These are phyloP conservation scores for Neotoxoptera formosana DNA, from an alignment of 1,140 invertebrate species.

Conservation along the genomic window DNA sequence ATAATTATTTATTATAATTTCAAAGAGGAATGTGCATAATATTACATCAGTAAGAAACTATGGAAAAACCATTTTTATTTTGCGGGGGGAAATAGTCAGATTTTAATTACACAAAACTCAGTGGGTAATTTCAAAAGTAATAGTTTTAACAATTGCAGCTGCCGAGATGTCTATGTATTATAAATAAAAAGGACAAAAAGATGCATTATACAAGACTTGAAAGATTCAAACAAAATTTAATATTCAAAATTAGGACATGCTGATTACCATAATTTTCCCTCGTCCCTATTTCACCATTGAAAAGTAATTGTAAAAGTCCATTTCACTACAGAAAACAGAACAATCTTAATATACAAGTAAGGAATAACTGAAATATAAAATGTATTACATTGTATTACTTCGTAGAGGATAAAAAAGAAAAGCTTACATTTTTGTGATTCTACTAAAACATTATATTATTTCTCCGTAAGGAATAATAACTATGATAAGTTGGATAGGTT, in stretches of 20 bases:
- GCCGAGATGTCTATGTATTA: neutral
- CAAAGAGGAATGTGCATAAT: too few relatives aligned
- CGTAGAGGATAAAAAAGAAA: neutral
- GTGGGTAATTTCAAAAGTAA: neutral
- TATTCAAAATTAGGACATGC: slow-evolving; percentile 14
- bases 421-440: neutral
- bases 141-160: neutral
- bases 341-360: neutral
- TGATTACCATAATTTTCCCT: neutral
- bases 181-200: neutral
- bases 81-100: neutral
- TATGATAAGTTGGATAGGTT: neutral
- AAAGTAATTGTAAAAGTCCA: neutral
- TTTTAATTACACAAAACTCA: neutral
- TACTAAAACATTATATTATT: neutral
- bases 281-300: neutral
- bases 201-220: neutral
- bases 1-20: too few relatives aligned
- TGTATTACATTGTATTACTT: neutral
- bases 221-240: neutral
- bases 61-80: neutral
- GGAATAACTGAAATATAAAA: neutral
- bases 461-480: neutral
- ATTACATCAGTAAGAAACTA: neutral
- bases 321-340: neutral